Conservation (phyloP, 2,888 invertebrate genomes). For the Byasa hedistus region DNA sequence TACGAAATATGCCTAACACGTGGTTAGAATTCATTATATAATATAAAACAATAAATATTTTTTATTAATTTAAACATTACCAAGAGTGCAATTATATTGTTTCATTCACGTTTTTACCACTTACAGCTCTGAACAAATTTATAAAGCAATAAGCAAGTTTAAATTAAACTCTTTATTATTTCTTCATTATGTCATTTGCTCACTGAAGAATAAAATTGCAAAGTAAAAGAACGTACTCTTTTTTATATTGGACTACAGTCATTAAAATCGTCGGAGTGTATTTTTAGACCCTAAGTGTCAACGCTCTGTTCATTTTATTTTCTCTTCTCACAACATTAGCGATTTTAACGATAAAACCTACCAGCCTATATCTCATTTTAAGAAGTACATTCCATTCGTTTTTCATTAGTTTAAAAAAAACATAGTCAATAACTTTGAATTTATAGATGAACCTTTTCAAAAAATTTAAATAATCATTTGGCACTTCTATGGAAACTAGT, state of each 20-base stretch:
- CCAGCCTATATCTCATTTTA: conserved; percentile 9
- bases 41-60: too few species aligned
- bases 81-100: not conserved
- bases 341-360: conserved; percentile 22
- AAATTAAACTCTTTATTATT: conserved; percentile 51
- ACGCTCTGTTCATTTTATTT: conserved; percentile 22
- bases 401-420: too few species aligned
- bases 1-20: too few species aligned
- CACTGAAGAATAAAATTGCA: conserved; percentile 23
- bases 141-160: conserved; percentile 26
- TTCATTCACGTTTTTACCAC: not conserved
- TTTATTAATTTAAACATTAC: too few species aligned
- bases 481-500: too few species aligned
- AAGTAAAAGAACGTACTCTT: conserved; percentile 23
- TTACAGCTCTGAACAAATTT: conserved; percentile 1
- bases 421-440: too few species aligned
- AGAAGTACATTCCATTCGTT: conserved; percentile 6
- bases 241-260: conserved; percentile 23
- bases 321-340: conserved; percentile 11
- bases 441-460: too few species aligned
- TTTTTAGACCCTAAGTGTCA: conserved; percentile 23
- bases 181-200: conserved; percentile 41
- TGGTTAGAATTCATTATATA: too few species aligned
- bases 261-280: conserved; percentile 22
- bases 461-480: too few species aligned